Conservation (phyloP, 2,888 invertebrate species). For the Norana najaformis region DNA sequence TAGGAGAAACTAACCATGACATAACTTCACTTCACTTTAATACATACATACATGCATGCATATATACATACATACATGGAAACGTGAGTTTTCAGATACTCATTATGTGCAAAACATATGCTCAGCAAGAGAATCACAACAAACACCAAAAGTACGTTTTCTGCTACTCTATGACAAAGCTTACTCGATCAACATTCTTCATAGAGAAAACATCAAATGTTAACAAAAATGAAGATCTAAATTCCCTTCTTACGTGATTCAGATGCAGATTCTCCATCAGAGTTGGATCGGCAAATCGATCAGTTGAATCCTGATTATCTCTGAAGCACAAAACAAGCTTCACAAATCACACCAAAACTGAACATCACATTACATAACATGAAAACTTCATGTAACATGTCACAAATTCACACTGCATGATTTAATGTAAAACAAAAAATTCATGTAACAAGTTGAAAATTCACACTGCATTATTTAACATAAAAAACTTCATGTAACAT, state of each 20-base stretch:
- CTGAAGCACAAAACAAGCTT: slow-evolving; percentile 21
- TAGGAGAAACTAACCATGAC: too few species aligned
- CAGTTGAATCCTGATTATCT: slow-evolving; percentile 34
- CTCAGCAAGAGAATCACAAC: too few species aligned
- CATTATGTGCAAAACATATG: too few species aligned
- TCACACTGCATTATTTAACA: not conserved
- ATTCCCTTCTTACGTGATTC: slow-evolving; percentile 33
- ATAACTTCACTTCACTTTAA: too few species aligned
- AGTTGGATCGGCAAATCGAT: slow-evolving; percentile 35
- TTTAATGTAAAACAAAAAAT: not conserved
- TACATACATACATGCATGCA: too few species aligned
- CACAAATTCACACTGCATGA: not conserved
- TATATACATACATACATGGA: too few species aligned
- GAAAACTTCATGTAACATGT: not conserved
- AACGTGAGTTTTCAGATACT: too few species aligned
- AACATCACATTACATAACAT: not conserved
- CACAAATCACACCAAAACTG: not conserved
- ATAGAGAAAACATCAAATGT: too few species aligned
- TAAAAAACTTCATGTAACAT: not conserved
- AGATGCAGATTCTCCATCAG: slow-evolving; percentile 37
- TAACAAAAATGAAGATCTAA: too few species aligned
- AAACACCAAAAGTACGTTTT: too few species aligned
- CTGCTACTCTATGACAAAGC: too few species aligned
- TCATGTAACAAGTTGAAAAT: not conserved
- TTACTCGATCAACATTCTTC: too few species aligned